These are phyloP conservation scores for Morone saxatilis DNA, from an alignment of 2,113 vertebrate species.

Conservation along the genomic window DNA sequence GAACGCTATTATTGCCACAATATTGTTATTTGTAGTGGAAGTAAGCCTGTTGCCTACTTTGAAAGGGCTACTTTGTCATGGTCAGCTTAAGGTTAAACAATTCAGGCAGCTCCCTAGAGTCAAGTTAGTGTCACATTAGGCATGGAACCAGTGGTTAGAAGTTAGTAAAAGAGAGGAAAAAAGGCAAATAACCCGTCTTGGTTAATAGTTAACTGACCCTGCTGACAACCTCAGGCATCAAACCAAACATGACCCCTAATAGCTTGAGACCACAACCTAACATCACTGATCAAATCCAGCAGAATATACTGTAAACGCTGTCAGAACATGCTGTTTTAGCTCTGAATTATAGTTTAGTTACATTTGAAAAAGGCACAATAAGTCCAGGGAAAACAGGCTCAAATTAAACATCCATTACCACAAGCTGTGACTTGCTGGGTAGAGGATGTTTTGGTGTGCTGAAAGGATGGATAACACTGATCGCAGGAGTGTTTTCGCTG, in stretches of 20 bases:
- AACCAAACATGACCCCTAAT: slow-evolving; percentile 36
- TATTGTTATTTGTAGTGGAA: slow-evolving; percentile 54
- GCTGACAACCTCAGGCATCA: slow-evolving; percentile 40
- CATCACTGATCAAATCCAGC: slow-evolving; percentile 10
- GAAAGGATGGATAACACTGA: slow-evolving; percentile 69
- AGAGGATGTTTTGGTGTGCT: slow-evolving; percentile 53
- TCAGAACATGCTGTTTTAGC: slow-evolving; percentile 36
- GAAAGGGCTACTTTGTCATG: slow-evolving; percentile 73
- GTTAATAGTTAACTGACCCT: slow-evolving; percentile 62
- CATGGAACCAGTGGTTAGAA: slow-evolving; percentile 41
- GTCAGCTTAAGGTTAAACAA: slow-evolving; percentile 77
- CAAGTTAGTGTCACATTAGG: slow-evolving; percentile 74
- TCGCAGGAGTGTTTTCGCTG: slow-evolving; percentile 61
- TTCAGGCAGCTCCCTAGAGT: slow-evolving; percentile 61
- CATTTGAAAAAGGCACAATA: slow-evolving; percentile 29
- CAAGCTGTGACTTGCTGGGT: slow-evolving; percentile 63
- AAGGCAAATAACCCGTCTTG: slow-evolving; percentile 7
- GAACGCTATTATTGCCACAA: slow-evolving; percentile 15
- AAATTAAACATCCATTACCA: slow-evolving; percentile 63
- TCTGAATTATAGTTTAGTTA: slow-evolving; percentile 43
- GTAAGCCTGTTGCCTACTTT: slow-evolving; percentile 62
- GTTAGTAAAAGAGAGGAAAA: slow-evolving; percentile 35
- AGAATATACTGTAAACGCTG: slow-evolving; percentile 12
- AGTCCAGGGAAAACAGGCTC: slow-evolving; percentile 48
- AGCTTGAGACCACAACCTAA: not conserved